These are phyloP conservation scores for Carassius carassius DNA, from an alignment of 2,113 vertebrate species.

Conservation along the genomic window DNA sequence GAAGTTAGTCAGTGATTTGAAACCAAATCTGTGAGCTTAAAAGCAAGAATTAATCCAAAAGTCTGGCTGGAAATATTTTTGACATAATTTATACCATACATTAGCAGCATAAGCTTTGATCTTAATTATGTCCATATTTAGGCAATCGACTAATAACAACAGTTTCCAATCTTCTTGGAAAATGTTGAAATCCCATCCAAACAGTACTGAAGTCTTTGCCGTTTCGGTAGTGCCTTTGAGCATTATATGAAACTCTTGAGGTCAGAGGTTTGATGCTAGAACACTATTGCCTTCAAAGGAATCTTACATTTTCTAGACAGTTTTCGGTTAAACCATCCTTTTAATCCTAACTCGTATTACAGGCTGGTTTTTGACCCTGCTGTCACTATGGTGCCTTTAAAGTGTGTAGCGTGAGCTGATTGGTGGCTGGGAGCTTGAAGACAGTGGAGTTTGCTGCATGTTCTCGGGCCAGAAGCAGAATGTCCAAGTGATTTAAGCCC, in stretches of 20 bases:
- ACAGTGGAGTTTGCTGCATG: conserved; percentile 45
- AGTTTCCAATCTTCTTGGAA: not conserved
- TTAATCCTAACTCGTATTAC: conserved; percentile 16
- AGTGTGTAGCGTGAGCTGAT: conserved; percentile 25
- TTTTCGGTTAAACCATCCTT: conserved; percentile 35
- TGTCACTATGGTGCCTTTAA: conserved; percentile 34
- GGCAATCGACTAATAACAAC: not conserved
- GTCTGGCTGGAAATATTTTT: not conserved
- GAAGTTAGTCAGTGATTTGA: no score
- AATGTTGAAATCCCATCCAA: not conserved
- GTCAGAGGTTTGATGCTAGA: conserved; percentile 13
- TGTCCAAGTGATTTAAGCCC: conserved; percentile 45
- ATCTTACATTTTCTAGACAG: conserved; percentile 2
- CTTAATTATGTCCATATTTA: not conserved
- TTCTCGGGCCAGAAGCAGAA: conserved; percentile 40
- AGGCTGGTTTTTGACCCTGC: conserved; percentile 24
- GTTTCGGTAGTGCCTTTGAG: not conserved
- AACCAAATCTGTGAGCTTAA: no score
- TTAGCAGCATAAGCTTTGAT: not conserved
- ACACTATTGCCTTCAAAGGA: conserved; percentile 10
- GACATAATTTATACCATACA: not conserved
- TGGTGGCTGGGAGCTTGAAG: conserved; percentile 27
- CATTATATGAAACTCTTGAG: not conserved
- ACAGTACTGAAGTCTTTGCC: not conserved
- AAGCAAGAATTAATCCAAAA: not conserved